Percentiles rank a stretch among this genome's conserved stretches.
Evolutionary conservation across 2,113 vertebrate genomes (phyloP).

Genomic region (Rhea americana): DNA sequence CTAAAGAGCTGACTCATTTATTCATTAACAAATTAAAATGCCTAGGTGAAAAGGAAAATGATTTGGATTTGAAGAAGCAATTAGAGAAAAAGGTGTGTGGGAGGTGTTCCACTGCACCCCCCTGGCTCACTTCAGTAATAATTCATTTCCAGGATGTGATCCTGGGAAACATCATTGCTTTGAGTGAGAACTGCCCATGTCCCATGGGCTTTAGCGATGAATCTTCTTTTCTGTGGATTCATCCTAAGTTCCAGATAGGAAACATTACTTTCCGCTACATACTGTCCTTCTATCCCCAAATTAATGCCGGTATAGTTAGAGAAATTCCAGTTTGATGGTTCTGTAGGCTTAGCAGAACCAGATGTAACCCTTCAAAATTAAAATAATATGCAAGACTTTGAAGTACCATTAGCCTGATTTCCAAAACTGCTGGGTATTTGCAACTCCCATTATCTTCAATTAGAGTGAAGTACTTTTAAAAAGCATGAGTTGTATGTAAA

Average conservation of each 20-base stretch:
- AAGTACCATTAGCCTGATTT: background rate
- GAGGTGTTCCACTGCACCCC: background rate
- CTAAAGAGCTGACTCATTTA: background rate
- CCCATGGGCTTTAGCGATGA: background rate
- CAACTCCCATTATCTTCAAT: background rate
- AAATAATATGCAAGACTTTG: background rate
- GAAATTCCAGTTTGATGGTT: background rate
- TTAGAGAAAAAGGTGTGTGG: background rate
- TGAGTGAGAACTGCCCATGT: background rate
- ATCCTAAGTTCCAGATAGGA: background rate
- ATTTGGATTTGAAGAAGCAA: background rate
- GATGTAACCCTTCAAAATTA: background rate
- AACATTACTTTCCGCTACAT: background rate
- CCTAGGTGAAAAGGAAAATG: background rate
- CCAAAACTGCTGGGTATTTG: slow-evolving; percentile 25
- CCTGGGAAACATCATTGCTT: background rate
- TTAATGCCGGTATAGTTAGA: background rate
- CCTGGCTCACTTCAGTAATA: background rate
- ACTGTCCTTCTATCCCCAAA: background rate
- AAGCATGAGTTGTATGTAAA: slow-evolving; percentile 45
- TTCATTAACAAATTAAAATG: background rate
- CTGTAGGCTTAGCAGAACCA: background rate
- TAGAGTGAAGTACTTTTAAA: background rate
- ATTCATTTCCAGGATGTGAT: background rate
- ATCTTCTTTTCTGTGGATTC: background rate